Conservation (phyloP, 1,140 invertebrate genomes). For the Bathynomus jamesi region DNA sequence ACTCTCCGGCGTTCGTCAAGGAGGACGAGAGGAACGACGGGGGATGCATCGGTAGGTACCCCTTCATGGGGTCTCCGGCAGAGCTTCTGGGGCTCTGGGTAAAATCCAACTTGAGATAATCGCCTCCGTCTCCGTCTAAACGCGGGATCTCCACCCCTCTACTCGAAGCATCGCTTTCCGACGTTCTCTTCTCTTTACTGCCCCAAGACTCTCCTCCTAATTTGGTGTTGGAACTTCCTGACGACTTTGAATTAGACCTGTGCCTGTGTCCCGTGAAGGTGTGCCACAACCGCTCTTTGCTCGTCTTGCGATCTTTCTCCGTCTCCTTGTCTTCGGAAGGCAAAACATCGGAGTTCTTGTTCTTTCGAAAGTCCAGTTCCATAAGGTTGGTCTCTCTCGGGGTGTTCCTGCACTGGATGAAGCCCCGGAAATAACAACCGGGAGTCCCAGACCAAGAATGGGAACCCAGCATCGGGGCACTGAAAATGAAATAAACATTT, state of each 20-base stretch:
- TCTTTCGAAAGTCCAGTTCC: constrained; percentile 35
- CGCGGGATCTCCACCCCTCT: constrained; percentile 22
- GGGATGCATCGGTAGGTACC: constrained; percentile 29
- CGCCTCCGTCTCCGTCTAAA: constrained; percentile 6
- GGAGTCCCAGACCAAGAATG: constrained; percentile 36
- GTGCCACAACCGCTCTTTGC: constrained; percentile 29
- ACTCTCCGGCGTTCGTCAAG: constrained; percentile 20
- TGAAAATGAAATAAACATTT: constrained; percentile 17
- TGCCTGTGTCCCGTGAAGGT: constrained; percentile 28
- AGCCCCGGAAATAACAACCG: constrained; percentile 28
- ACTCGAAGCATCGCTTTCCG: constrained; percentile 29
- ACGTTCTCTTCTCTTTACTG: constrained; percentile 25
- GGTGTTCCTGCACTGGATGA: constrained; percentile 10
- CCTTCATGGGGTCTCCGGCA: constrained; percentile 17
- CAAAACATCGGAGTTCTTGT: constrained; percentile 35
- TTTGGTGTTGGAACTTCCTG: constrained; percentile 13
- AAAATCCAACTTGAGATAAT: constrained; percentile 26
- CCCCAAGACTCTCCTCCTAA: too few relatives aligned
- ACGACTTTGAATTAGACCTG: constrained; percentile 31
- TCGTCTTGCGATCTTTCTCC: constrained; percentile 31
- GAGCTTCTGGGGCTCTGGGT: constrained; percentile 30
- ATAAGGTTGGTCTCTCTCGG: constrained; percentile 20
- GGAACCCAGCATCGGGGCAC: constrained; percentile 34
- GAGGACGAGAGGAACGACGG: constrained; percentile 19
- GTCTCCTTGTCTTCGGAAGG: constrained; percentile 17